Evolutionary conservation across 2,113 vertebrate genomes (phyloP).

Genomic region (Python bivittatus): DNA sequence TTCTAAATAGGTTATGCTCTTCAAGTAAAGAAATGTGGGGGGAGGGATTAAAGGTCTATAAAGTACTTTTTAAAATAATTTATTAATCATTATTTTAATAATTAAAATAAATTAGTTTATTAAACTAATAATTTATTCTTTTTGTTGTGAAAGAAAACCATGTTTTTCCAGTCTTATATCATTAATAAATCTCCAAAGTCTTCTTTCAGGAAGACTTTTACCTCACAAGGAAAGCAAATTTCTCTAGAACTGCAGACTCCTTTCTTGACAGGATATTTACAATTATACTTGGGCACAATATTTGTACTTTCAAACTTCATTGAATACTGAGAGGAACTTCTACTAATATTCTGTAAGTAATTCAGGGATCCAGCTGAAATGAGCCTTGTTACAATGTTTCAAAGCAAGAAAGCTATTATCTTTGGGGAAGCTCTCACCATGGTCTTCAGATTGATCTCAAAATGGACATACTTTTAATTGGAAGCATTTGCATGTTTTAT

Average conservation of each 20-base stretch:
- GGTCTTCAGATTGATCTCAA: constrained; percentile 29
- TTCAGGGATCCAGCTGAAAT: constrained; percentile 31
- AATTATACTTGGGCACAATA: constrained; percentile 42
- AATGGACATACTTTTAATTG: constrained; percentile 19
- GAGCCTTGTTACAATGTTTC: constrained; percentile 31
- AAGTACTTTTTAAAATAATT: not conserved
- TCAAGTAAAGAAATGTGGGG: not conserved
- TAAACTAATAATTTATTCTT: not conserved
- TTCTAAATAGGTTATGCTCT: not conserved
- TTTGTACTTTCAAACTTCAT: constrained; percentile 35
- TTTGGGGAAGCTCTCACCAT: not conserved
- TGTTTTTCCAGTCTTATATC: constrained; percentile 5
- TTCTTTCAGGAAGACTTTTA: constrained; percentile 4
- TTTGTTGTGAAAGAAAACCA: constrained; percentile 15
- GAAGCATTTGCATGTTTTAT: constrained; percentile 6
- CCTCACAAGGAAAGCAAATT: constrained; percentile 33
- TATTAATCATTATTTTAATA: no score
- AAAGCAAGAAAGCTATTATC: constrained; percentile 3
- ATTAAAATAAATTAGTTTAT: not conserved
- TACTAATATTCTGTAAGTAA: constrained; percentile 33
- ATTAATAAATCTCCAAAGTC: constrained; percentile 33
- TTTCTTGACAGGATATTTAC: constrained; percentile 49
- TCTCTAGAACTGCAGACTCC: constrained; percentile 11
- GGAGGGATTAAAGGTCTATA: not conserved
- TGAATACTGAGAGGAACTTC: constrained; percentile 50